Conservation (phyloP, 2,113 vertebrate genomes). For the Aptenodytes forsteri region DNA sequence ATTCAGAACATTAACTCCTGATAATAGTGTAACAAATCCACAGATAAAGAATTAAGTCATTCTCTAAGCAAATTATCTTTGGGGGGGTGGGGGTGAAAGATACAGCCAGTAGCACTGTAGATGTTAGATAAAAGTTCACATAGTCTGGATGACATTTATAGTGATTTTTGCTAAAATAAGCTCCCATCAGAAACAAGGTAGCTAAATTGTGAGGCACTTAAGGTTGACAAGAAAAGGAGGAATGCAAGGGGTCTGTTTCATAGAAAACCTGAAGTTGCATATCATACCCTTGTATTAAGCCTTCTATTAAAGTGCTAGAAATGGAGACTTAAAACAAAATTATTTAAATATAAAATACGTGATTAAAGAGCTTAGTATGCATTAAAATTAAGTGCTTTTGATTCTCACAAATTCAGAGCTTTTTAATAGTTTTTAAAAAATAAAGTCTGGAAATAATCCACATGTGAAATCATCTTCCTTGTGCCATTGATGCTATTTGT, state of each 20-base stretch:
- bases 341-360: constrained; percentile 61
- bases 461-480: constrained; percentile 40
- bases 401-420: constrained; percentile 42
- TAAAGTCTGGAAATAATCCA: constrained; percentile 41
- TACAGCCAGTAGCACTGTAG: constrained; percentile 24
- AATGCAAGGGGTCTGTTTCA: constrained; percentile 48
- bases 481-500: constrained; percentile 53
- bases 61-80: neutral
- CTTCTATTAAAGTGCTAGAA: constrained; percentile 73
- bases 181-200: constrained; percentile 67
- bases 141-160: neutral
- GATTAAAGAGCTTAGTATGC: constrained; percentile 56
- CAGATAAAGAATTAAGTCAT: constrained; percentile 1
- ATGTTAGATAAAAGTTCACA: constrained; percentile 15
- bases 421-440: constrained; percentile 33
- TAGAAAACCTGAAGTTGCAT: constrained; percentile 69
- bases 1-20: neutral
- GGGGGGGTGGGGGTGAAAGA: neutral
- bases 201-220: constrained; percentile 78
- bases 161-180: constrained; percentile 65
- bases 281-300: constrained; percentile 73
- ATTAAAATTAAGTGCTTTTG: constrained; percentile 63
- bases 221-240: constrained; percentile 67
- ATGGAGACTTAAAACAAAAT: constrained; percentile 62
- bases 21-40: constrained; percentile 22